Evolutionary conservation across 2,888 invertebrate genomes (phyloP).

Genomic region (Rotaria sp.): DNA sequence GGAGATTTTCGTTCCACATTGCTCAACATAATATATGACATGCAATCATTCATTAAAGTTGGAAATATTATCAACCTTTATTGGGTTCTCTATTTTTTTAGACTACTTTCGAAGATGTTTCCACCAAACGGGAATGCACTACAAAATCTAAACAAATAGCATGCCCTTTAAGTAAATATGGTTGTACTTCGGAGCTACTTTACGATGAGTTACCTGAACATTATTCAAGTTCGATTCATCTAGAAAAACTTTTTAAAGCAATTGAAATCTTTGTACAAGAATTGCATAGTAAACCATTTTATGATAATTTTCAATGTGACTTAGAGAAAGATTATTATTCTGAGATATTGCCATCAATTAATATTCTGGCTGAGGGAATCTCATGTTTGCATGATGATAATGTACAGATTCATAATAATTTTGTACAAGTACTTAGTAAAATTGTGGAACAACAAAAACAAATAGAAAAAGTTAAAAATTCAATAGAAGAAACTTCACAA

Average conservation of each 20-base stretch:
- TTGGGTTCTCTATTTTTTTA: too few species aligned
- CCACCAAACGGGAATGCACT: neutral
- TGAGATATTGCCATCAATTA: neutral
- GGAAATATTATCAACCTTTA: too few species aligned
- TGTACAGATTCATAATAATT: neutral
- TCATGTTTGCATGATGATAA: neutral
- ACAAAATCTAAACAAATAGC: too few species aligned
- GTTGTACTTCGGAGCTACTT: neutral
- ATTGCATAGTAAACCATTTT: neutral
- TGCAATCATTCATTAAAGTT: too few species aligned
- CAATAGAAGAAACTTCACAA: neutral
- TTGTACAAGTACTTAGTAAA: neutral
- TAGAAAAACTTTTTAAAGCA: neutral
- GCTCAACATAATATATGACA: too few species aligned
- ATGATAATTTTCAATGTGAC: neutral
- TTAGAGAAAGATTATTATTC: neutral
- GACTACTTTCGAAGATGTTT: too few species aligned
- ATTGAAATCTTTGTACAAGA: neutral
- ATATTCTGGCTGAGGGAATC: neutral
- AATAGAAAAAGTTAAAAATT: neutral
- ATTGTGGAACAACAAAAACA: neutral
- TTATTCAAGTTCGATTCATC: neutral
- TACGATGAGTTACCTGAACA: neutral
- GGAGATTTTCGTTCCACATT: too few species aligned
- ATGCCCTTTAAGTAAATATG: neutral